phyloP scores from a whole-genome alignment of 2,113 vertebrate species.

The Stictonetta naevosa region DNA sequence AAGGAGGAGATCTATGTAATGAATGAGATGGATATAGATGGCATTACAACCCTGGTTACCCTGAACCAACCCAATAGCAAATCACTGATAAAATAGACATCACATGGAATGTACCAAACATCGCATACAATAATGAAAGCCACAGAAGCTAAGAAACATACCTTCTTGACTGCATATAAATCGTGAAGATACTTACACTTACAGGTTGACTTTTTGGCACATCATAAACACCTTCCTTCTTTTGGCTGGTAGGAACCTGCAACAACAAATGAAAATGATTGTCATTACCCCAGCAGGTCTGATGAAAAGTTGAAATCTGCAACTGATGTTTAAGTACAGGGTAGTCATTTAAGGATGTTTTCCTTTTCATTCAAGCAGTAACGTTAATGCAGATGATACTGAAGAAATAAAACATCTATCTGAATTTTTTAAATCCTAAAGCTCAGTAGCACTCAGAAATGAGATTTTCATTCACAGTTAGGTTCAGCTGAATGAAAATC shows the following conservation, averaged over 20 bases:
- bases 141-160: not conserved
- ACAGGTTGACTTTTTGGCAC: constrained; percentile 99
- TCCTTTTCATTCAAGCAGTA: not conserved
- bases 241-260: constrained; percentile 99
- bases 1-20: not conserved
- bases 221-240: constrained; percentile 99
- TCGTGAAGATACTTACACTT: constrained; percentile 87
- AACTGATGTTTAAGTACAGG: not conserved
- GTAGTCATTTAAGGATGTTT: not conserved
- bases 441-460: not conserved
- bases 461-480: not conserved
- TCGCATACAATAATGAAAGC: not conserved
- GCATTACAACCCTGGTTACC: not conserved
- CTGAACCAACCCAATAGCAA: not conserved
- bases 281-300: not conserved
- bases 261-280: constrained; percentile 18
- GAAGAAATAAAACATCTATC: not conserved
- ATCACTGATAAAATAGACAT: not conserved
- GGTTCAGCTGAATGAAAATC: not conserved
- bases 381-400: not conserved
- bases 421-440: not conserved
- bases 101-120: rapidly evolving
- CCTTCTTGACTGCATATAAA: not conserved
- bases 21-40: not conserved
- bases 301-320: not conserved